These are phyloP conservation scores for Lepidostoma basale DNA, from an alignment of 1,140 invertebrate genomes.

Conservation along the genomic window DNA sequence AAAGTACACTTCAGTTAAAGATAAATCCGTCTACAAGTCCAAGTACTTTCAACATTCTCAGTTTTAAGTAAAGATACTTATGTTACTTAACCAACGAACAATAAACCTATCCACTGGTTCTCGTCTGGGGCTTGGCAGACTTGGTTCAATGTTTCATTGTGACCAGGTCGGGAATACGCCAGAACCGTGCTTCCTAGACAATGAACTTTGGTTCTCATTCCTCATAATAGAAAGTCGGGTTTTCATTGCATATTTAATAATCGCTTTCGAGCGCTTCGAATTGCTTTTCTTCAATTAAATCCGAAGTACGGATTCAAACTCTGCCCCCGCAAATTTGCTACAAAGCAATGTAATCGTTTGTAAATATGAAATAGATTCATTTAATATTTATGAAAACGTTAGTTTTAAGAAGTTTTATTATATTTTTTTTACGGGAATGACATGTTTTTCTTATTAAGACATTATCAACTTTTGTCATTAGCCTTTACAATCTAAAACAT, in stretches of 20 bases:
- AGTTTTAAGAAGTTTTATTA: too few relatives aligned
- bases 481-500: too few relatives aligned
- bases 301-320: too few relatives aligned
- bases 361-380: too few relatives aligned
- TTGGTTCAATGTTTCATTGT: conserved; percentile 41
- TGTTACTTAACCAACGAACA: conserved; percentile 26
- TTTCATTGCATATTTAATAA: conserved; percentile 22
- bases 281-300: background rate
- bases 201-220: conserved; percentile 16
- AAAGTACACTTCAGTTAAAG: too few relatives aligned
- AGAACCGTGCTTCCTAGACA: conserved; percentile 16
- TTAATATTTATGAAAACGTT: too few relatives aligned
- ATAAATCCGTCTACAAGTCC: background rate
- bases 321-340: too few relatives aligned
- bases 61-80: background rate
- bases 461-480: too few relatives aligned
- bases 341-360: too few relatives aligned
- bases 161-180: conserved; percentile 13
- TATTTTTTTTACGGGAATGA: too few relatives aligned
- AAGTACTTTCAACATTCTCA: background rate
- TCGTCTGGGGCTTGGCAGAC: conserved; percentile 21
- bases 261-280: background rate
- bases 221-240: background rate
- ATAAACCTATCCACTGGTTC: conserved; percentile 27
- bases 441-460: too few relatives aligned